Conservation (phyloP, 1,140 invertebrate species). For the Megathymus violae region DNA sequence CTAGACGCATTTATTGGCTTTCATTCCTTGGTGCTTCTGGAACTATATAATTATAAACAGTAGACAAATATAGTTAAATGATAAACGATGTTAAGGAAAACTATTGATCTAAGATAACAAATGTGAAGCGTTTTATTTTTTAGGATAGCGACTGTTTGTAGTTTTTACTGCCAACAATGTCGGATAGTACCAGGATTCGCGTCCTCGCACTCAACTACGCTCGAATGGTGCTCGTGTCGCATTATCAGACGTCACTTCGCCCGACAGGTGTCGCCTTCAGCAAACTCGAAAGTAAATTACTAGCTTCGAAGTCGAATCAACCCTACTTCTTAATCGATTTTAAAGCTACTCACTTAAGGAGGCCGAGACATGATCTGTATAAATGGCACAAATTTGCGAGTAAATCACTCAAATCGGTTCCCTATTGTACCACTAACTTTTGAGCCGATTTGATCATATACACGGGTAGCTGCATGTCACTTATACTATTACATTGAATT, state of each 20-base stretch:
- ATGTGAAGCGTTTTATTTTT: slow-evolving; percentile 3
- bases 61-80: too few species aligned
- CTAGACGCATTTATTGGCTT: slow-evolving; percentile 22
- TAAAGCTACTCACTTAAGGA: slow-evolving; percentile 69
- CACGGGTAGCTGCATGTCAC: too few species aligned
- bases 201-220: slow-evolving; percentile 68
- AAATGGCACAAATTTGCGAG: slow-evolving; percentile 34
- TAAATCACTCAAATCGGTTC: slow-evolving; percentile 4
- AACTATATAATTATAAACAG: background rate
- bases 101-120: background rate
- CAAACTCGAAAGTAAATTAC: slow-evolving; percentile 83
- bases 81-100: too few species aligned
- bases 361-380: slow-evolving; percentile 57
- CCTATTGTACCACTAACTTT: too few species aligned
- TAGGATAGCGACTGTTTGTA: slow-evolving; percentile 2
- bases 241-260: slow-evolving; percentile 81
- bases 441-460: background rate
- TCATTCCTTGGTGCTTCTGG: slow-evolving; percentile 5
- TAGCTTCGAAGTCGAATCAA: slow-evolving; percentile 81
- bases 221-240: slow-evolving; percentile 77
- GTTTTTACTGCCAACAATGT: slow-evolving; percentile 6
- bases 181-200: slow-evolving; percentile 52
- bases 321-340: slow-evolving; percentile 79
- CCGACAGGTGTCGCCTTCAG: slow-evolving; percentile 82
- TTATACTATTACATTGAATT: too few species aligned